phyloP scores from a whole-genome alignment of 2,888 invertebrate species.

The Ctena decussata region DNA sequence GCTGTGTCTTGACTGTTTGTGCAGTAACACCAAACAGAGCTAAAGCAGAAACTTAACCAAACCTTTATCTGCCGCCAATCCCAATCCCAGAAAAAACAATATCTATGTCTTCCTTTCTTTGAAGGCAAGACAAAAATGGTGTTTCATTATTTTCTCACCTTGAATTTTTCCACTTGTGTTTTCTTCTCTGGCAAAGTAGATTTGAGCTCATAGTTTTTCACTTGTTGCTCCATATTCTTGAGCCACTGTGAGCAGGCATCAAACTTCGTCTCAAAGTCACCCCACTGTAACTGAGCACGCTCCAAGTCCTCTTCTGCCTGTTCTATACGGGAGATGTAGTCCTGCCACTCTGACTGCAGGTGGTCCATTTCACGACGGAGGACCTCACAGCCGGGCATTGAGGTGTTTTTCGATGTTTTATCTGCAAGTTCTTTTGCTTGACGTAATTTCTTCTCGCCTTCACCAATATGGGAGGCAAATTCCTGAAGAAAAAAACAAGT shows the following conservation, averaged over 20 bases:
- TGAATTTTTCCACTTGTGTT: slow-evolving; percentile 93
- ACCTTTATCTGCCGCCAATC: no score
- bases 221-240: slow-evolving; percentile 93
- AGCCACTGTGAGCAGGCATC: slow-evolving; percentile 94
- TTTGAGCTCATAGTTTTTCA: slow-evolving; percentile 94
- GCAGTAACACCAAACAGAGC: no score
- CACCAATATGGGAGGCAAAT: slow-evolving; percentile 72
- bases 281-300: slow-evolving; percentile 95
- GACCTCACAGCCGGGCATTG: slow-evolving; percentile 94
- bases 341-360: slow-evolving; percentile 95
- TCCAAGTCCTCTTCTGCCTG: slow-evolving; percentile 91
- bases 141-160: slow-evolving; percentile 82
- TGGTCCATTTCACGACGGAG: slow-evolving; percentile 96
- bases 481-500: slow-evolving; percentile 66
- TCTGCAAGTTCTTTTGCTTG: slow-evolving; percentile 72
- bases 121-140: no score
- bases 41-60: no score
- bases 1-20: no score
- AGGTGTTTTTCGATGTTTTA: slow-evolving; percentile 91
- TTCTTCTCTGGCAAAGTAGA: slow-evolving; percentile 94
- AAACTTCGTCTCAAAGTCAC: slow-evolving; percentile 92
- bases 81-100: no score
- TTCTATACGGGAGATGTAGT: slow-evolving; percentile 75
- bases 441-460: slow-evolving; percentile 78
- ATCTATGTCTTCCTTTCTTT: no score